These are phyloP conservation scores for Danio tinwini DNA, from an alignment of 2,797 vertebrate genomes.

Conservation along the genomic window DNA sequence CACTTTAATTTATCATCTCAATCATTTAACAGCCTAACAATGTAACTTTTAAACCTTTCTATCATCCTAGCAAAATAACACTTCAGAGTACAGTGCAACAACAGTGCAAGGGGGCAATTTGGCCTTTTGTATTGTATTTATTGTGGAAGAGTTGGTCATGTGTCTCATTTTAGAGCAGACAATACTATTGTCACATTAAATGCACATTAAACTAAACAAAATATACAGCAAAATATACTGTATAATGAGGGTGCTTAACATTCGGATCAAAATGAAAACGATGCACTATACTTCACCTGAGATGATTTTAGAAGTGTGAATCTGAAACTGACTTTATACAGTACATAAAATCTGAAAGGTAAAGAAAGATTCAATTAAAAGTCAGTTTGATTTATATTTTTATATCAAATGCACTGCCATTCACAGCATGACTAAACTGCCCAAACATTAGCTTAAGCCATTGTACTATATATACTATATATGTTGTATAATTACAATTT, in stretches of 20 bases:
- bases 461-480: no score
- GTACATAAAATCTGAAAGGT: neutral
- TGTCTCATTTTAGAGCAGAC: neutral
- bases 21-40: no score
- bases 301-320: neutral
- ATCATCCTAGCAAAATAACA: no score
- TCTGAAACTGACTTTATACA: neutral
- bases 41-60: no score
- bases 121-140: no score
- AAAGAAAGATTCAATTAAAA: neutral
- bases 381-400: neutral
- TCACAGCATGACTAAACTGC: neutral
- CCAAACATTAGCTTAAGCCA: neutral
- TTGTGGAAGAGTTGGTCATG: no score
- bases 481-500: neutral
- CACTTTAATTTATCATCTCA: no score
- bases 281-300: neutral
- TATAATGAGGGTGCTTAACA: no score
- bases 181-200: neutral
- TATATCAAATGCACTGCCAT: neutral
- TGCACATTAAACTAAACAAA: no score
- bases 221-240: no score
- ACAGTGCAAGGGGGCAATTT: no score
- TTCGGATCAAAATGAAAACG: neutral
- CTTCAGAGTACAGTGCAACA: no score